Evolutionary conservation across 2,888 invertebrate species (phyloP).

Genomic region (Pogonocherus hispidulus): DNA sequence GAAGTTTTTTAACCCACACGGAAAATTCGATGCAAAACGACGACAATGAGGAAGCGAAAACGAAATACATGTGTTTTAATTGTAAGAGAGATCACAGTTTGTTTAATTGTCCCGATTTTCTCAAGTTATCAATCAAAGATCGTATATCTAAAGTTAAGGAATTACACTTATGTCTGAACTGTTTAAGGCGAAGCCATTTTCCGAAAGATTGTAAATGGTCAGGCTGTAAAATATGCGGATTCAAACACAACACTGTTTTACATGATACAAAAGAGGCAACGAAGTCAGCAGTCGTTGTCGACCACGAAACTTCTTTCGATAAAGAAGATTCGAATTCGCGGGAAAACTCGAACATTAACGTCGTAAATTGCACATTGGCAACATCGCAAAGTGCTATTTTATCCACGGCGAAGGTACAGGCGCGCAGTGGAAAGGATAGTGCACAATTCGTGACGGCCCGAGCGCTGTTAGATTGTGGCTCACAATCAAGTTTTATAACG

Average conservation of each 20-base stretch:
- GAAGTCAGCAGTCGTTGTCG: not conserved
- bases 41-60: not conserved
- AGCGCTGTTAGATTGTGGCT: conserved; percentile 34
- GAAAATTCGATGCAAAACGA: not conserved
- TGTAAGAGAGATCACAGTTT: conserved; percentile 35
- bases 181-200: conserved; percentile 22
- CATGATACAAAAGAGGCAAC: conserved; percentile 7
- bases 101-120: conserved; percentile 33
- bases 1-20: not conserved
- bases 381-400: conserved; percentile 20
- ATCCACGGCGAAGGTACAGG: not conserved
- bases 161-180: conserved; percentile 30
- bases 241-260: conserved; percentile 34
- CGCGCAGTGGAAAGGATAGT: not conserved
- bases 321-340: not conserved
- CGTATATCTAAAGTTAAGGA: conserved; percentile 5
- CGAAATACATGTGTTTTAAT: conserved; percentile 21
- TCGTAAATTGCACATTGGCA: conserved; percentile 10
- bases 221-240: conserved; percentile 31
- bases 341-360: not conserved
- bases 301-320: not conserved
- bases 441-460: conserved; percentile 3
- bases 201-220: conserved; percentile 34
- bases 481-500: conserved; percentile 38
- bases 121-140: conserved; percentile 11